Evolutionary conservation across 2,888 invertebrate species (phyloP), one percentile per base, ranked within the genome.

Genomic region (Brachylomia viminalis): DNA sequence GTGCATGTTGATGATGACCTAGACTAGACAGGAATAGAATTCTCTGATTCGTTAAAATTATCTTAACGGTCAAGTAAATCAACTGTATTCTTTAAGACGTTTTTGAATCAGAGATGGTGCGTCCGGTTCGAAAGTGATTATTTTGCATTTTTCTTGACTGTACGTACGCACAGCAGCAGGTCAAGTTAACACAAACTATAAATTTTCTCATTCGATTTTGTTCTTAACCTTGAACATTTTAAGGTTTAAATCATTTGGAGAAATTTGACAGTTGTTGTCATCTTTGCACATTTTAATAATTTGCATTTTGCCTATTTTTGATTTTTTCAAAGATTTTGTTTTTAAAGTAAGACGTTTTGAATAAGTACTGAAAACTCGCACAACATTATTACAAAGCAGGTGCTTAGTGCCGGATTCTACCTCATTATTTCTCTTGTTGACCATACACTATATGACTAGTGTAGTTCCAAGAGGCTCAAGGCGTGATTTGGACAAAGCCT

Each of bases 11-110:
- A 38, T 23, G 47, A 30, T 49, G 47, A 15, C 64, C 45, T 45
- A 45, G 27, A 33, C 58, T 52, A 74, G 61, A 75, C n/a, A 62
- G 23, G 3, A 15, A 4, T n/a, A 56, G 6, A 47, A 42, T 64
- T 56, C 45, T 75, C 23, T 49, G 20, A 58, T 20, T 47, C 38
- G 13, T 52, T 59, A 17, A 58, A 77, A 49, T 33, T 33, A 68
- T 76, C 79, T 76, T 76, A 76, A 79, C 76, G 59, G 59, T 78
- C 78, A 52, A 76, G 13, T 52, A 79, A 27, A 76, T 68, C 23
- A 45, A 45, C 42, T 23, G 27, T 59, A 23, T 30, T 78, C 45
- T 45, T 33, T 23, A 42, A n/a, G 20, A 15, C 10, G 23, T 38
- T 38, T 38, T 62, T 38, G 33, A 38, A 62, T 79, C n/a, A 30